Evolutionary conservation across 2,888 invertebrate species (phyloP).

Genomic region (Chrysodeixis includens): DNA sequence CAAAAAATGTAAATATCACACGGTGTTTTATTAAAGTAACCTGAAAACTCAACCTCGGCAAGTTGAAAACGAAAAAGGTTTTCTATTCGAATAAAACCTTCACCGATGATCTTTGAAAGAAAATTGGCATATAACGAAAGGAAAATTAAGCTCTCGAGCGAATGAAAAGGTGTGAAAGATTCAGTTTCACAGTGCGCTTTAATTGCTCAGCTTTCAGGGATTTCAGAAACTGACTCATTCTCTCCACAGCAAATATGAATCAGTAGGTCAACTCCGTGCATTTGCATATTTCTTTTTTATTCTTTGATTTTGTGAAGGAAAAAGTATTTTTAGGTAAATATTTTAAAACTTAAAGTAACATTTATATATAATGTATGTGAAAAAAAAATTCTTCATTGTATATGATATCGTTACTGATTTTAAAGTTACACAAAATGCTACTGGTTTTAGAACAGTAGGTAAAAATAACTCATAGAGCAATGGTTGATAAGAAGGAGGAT

Average conservation of each 20-base stretch:
- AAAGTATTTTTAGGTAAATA: no score
- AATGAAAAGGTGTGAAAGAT: constrained; percentile 61
- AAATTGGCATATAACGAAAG: constrained; percentile 57
- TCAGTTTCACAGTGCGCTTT: constrained; percentile 60
- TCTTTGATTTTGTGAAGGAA: neutral
- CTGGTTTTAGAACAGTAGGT: neutral
- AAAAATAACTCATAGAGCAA: neutral
- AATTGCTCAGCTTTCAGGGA: constrained; percentile 65
- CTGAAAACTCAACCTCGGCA: constrained; percentile 16
- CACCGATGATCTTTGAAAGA: constrained; percentile 41
- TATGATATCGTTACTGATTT: no score
- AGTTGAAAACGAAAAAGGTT: constrained; percentile 18
- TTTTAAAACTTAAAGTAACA: no score
- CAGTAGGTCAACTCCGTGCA: constrained; percentile 31
- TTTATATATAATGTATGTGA: no score
- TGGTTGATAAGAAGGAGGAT: neutral
- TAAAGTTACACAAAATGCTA: no score
- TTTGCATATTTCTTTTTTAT: constrained; percentile 18
- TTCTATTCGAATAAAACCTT: constrained; percentile 12
- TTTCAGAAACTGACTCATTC: constrained; percentile 42
- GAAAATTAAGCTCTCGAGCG: constrained; percentile 65
- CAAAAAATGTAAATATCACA: constrained; percentile 23
- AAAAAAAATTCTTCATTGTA: no score
- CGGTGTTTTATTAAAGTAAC: constrained; percentile 25
- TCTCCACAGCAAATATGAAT: constrained; percentile 24